Conservation (phyloP, 2,888 invertebrate species). For the Arrhopalites spinosus region DNA sequence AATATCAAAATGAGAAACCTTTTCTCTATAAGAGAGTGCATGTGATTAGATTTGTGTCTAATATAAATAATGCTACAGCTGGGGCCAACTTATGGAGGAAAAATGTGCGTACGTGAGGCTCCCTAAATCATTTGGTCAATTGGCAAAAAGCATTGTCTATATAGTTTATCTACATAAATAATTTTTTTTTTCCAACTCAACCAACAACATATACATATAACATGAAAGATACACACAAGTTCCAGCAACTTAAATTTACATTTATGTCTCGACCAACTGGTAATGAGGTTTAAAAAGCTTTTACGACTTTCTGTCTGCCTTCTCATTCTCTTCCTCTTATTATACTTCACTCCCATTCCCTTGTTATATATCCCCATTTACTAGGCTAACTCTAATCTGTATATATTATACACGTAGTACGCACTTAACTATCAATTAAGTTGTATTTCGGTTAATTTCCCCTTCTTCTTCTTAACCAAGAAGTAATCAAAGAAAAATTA, state of each 20-base stretch:
- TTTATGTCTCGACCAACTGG: constrained; percentile 35
- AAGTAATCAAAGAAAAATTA: constrained; percentile 32
- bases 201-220: background rate
- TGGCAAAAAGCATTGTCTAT: constrained; percentile 13
- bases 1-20: too few species aligned
- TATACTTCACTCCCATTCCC: too few species aligned
- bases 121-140: constrained; percentile 34
- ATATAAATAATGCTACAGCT: too few species aligned
- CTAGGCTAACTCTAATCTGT: background rate
- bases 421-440: constrained; percentile 30
- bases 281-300: constrained; percentile 29
- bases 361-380: too few species aligned
- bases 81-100: background rate
- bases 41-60: too few species aligned
- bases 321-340: too few species aligned
- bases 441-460: constrained; percentile 35
- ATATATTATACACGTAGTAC: background rate
- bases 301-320: constrained; percentile 13
- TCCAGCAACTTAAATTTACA: constrained; percentile 24
- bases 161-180: background rate
- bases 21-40: too few species aligned
- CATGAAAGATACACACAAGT: background rate
- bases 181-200: background rate
- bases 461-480: background rate
- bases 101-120: constrained; percentile 21